Conservation (phyloP, 2,797 vertebrate species). For the Uromys caudimaculatus region DNA sequence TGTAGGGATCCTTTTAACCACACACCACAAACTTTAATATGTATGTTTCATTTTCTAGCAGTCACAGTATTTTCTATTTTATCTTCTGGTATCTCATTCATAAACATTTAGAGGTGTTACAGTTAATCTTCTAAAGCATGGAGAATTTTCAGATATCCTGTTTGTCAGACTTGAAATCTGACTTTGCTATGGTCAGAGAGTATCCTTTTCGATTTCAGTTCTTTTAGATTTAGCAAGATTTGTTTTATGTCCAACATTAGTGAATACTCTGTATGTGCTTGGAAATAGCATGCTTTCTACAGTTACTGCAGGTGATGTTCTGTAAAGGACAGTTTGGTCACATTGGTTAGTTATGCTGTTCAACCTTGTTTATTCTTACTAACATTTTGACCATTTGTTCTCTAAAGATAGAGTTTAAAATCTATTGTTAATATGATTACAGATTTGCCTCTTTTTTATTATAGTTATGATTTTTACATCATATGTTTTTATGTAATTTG, state of each 20-base stretch:
- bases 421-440: background rate
- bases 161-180: slow-evolving; percentile 45
- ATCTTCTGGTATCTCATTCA: background rate
- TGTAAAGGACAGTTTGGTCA: slow-evolving; percentile 16
- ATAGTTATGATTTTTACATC: background rate
- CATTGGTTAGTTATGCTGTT: background rate
- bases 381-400: background rate
- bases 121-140: slow-evolving; percentile 27
- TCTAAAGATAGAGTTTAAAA: slow-evolving; percentile 18
- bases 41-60: slow-evolving; percentile 31
- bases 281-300: slow-evolving; percentile 15
- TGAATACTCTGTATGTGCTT: background rate
- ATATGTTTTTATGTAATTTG: slow-evolving; percentile 41
- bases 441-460: slow-evolving; percentile 14
- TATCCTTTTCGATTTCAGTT: background rate
- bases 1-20: slow-evolving; percentile 32
- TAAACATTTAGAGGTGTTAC: background rate
- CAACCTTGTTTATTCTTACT: background rate
- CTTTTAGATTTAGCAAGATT: slow-evolving; percentile 43
- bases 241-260: slow-evolving; percentile 24
- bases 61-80: slow-evolving; percentile 45
- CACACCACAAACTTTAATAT: slow-evolving; percentile 35
- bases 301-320: background rate
- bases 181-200: slow-evolving; percentile 13
- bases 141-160: background rate